phyloP scores from a whole-genome alignment of 2,888 invertebrate genomes.

The Tachina grossa region DNA sequence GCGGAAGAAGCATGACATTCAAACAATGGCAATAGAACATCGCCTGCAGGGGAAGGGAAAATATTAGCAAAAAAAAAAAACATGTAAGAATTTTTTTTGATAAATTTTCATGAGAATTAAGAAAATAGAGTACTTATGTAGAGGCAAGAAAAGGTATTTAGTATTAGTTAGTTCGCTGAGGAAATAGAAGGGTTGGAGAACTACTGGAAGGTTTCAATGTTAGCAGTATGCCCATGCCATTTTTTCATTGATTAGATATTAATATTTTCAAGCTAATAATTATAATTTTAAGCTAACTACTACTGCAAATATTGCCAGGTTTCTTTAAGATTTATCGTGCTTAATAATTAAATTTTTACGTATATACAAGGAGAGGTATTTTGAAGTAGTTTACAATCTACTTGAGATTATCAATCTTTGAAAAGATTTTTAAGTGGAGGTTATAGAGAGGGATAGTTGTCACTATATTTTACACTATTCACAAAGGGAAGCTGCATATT shows the following conservation, averaged over 20 bases:
- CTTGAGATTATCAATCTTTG: background rate
- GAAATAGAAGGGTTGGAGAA: background rate
- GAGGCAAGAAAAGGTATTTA: background rate
- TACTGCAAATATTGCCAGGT: background rate
- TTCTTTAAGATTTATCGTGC: constrained; percentile 10
- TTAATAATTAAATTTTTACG: background rate
- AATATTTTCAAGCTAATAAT: background rate
- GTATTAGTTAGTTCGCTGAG: background rate
- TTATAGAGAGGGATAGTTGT: too few relatives aligned
- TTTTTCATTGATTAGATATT: background rate
- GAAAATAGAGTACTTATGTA: too few relatives aligned
- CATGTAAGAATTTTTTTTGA: constrained; percentile 7
- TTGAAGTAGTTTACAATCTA: background rate
- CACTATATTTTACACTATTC: too few relatives aligned
- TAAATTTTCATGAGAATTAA: background rate
- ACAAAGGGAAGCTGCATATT: too few relatives aligned
- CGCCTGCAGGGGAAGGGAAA: constrained; percentile 67
- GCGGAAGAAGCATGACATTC: constrained; percentile 67
- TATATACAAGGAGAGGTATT: background rate
- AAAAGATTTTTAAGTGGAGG: too few relatives aligned
- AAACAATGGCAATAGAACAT: constrained; percentile 73
- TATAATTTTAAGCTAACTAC: background rate
- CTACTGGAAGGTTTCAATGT: background rate
- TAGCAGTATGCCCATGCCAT: constrained; percentile 25
- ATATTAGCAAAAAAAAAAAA: constrained; percentile 37